These are phyloP conservation scores for Portunus trituberculatus DNA, from an alignment of 1,140 invertebrate species.

Conservation along the genomic window DNA sequence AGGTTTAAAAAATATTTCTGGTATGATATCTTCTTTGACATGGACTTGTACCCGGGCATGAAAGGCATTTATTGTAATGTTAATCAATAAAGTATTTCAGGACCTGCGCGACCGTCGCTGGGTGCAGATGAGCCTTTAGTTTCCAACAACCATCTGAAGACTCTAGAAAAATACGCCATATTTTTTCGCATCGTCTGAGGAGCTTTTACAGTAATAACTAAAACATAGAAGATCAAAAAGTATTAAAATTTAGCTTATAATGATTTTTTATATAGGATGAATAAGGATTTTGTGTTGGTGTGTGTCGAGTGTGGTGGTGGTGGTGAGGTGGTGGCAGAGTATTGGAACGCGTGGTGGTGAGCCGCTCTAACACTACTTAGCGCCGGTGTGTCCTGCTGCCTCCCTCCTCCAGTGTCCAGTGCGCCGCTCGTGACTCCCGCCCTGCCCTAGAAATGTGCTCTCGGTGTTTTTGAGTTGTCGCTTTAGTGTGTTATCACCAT, in stretches of 20 bases:
- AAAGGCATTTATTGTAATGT: conserved; percentile 74
- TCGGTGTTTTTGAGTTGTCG: conserved; percentile 77
- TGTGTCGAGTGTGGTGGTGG: conserved; percentile 61
- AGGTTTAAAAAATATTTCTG: conserved; percentile 30
- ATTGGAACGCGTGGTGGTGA: conserved; percentile 79
- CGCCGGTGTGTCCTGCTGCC: conserved; percentile 78
- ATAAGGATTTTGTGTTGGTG: background rate
- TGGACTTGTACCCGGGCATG: conserved; percentile 41
- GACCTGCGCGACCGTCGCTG: conserved; percentile 73
- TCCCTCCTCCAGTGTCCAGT: conserved; percentile 78
- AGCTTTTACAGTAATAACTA: background rate
- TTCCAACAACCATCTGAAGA: background rate
- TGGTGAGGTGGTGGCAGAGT: conserved; percentile 75
- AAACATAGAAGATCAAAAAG: background rate
- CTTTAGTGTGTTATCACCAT: conserved; percentile 80
- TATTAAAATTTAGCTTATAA: background rate
- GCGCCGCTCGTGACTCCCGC: conserved; percentile 78
- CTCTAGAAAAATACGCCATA: conserved; percentile 41
- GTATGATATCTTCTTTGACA: conserved; percentile 34
- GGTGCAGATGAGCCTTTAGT: conserved; percentile 65
- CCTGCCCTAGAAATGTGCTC: conserved; percentile 78
- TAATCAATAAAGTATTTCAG: conserved; percentile 76
- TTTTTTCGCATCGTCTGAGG: background rate
- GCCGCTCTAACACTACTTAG: conserved; percentile 78
- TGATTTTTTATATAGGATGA: background rate